These are phyloP conservation scores for Lithodes maja DNA, from an alignment of 2,888 invertebrate species.

Conservation along the genomic window DNA sequence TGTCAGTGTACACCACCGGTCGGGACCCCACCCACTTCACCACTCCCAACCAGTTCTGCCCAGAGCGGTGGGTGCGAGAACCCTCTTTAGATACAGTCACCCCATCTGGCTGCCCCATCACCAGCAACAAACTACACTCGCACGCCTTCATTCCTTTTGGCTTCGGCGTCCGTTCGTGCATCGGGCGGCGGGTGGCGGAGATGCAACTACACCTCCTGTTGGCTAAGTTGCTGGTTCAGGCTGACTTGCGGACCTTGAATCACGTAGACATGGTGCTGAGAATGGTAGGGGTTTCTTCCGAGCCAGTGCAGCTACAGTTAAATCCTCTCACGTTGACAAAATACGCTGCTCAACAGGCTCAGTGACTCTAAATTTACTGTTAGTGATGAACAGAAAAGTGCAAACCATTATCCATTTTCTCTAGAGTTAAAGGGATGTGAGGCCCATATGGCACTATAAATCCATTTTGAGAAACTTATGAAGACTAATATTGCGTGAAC, in stretches of 20 bases:
- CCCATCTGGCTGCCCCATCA: neutral
- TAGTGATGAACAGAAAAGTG: no score
- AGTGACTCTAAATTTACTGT: no score
- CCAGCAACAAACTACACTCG: slow-evolving; percentile 76
- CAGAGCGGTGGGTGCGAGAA: slow-evolving; percentile 84
- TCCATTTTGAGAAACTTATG: no score
- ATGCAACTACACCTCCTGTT: slow-evolving; percentile 83
- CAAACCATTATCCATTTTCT: no score
- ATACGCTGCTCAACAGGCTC: no score
- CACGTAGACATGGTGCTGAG: slow-evolving; percentile 62
- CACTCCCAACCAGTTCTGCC: slow-evolving; percentile 81
- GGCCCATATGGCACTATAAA: no score
- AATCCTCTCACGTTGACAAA: neutral
- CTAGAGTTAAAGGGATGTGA: no score
- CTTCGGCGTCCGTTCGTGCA: slow-evolving; percentile 86
- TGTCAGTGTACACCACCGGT: slow-evolving; percentile 90
- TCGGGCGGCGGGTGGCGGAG: slow-evolving; percentile 88
- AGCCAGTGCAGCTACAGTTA: slow-evolving; percentile 51
- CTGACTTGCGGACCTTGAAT: slow-evolving; percentile 40
- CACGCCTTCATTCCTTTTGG: slow-evolving; percentile 88
- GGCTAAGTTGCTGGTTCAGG: slow-evolving; percentile 75
- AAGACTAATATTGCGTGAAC: no score
- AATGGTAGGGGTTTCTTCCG: slow-evolving; percentile 68
- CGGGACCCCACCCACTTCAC: slow-evolving; percentile 83
- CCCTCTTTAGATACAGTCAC: neutral